A percentile compares a stretch with the other conserved stretches of the same genome.
Conservation (phyloP, 2,113 vertebrate species). For the Rostratula benghalensis region DNA sequence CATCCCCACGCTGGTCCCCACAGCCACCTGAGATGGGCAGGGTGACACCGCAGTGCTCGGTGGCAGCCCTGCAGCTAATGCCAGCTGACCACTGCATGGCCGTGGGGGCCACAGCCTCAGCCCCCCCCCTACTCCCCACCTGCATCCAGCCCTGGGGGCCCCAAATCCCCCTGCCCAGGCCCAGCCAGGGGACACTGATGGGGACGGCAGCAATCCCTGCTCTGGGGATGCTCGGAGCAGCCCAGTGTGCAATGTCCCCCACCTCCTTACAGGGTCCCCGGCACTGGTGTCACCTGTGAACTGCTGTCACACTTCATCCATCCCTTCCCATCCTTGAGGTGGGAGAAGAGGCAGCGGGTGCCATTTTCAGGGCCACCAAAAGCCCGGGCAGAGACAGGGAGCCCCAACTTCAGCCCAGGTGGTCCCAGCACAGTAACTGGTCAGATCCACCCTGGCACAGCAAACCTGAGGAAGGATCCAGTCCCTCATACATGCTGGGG, state of each 20-base stretch:
- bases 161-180: neutral
- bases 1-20: rapidly evolving
- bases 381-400: neutral
- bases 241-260: rapidly evolving
- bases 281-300: neutral
- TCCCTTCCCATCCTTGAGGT: neutral
- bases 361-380: neutral
- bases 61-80: neutral
- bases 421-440: rapidly evolving
- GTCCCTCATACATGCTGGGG: rapidly evolving
- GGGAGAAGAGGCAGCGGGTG: rapidly evolving
- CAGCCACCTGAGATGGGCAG: neutral
- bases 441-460: neutral
- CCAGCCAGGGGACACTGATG: rapidly evolving
- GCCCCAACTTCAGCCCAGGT: neutral
- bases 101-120: rapidly evolving
- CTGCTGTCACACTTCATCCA: neutral
- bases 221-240: neutral
- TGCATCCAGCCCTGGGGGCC: neutral
- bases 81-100: neutral
- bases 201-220: neutral
- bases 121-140: neutral
- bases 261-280: rapidly evolving
- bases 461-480: neutral
- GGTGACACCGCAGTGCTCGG: rapidly evolving